Base-by-base conservation (phyloP, 2,888 invertebrate genomes). In the Xestia xanthographa region DNA sequence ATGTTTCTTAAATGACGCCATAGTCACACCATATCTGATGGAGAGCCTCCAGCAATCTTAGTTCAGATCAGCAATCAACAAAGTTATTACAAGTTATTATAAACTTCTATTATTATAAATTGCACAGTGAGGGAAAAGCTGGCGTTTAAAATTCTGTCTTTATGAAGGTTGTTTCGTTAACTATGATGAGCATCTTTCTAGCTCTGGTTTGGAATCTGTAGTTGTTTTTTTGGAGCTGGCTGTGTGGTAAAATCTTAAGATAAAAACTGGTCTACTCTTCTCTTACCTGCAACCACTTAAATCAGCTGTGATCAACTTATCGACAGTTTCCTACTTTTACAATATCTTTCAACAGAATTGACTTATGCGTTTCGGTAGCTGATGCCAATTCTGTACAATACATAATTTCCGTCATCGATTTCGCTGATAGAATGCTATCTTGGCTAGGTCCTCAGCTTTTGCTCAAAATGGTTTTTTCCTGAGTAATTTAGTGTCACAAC, bases 11-110 rank as follows among this genome's bases (percentile, higher is more conserved):
- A 79, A 76, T 84, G 86, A 68, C 83, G 86, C 69, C 84, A 84
- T 58, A 67, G 65, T 85, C 83, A 22, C 86, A 85, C 72, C 67
- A 14, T 84, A 84, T 84, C 84, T 79, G 84, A 85, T 85, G 68
- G 74, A 78, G 67, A 85, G 79, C 67, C 68, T 79, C 65, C 56
- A 81, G 53, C 77, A 45, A 84, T 84, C 84, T 84, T 43, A 22
- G 72, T 53, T 62, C 60, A 71, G 58, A 84, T 84, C 86, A 73
- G 85, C 65, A 79, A 83, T 85, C 79, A 85, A 72, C 85, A 20
- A 63, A 58, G 79, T 72, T 82, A 84, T 80, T 77, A 72, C 84
- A 53, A 83, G 79, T 76, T 80, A 84, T 84, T 85, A 82, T 82
- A 72, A 82, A 71, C 56, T 82, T 82, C 58, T 82, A 69, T 72